Conservation (phyloP, 2,797 vertebrate genomes). For the Uromys caudimaculatus region DNA sequence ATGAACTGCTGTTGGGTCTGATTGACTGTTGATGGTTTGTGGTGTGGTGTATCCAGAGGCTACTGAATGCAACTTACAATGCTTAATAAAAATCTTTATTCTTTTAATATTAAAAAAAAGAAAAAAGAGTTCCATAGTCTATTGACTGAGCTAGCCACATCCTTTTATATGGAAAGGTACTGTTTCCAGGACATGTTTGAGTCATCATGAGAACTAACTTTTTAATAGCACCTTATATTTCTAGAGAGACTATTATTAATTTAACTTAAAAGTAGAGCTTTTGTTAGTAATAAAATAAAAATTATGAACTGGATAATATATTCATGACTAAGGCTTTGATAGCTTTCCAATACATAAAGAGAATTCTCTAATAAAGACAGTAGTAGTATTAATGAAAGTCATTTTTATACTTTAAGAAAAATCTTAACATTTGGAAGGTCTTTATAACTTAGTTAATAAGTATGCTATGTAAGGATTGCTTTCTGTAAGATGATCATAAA, state of each 20-base stretch:
- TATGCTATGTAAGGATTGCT: background rate
- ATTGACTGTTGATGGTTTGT: conserved; percentile 95
- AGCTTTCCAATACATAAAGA: background rate
- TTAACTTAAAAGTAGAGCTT: background rate
- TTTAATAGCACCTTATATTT: background rate
- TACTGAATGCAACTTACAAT: conserved; percentile 99
- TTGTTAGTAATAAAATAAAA: conserved; percentile 2
- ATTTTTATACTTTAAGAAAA: background rate
- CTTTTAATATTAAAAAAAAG: too few relatives aligned
- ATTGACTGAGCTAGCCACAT: too few relatives aligned
- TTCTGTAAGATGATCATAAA: background rate
- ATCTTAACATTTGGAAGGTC: background rate
- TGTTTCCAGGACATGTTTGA: background rate
- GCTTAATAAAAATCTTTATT: conserved; percentile 99
- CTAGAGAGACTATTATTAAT: background rate
- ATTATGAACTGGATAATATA: background rate
- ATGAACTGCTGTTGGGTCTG: conserved; percentile 96
- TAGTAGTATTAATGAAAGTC: background rate
- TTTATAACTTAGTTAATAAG: background rate
- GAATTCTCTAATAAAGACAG: background rate
- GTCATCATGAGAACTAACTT: background rate
- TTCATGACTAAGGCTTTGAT: background rate
- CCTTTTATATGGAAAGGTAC: background rate
- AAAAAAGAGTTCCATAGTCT: too few relatives aligned
- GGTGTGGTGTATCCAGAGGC: conserved; percentile 96